Evolutionary conservation across 2,888 invertebrate genomes (phyloP).

Genomic region (Drosophila formosana): DNA sequence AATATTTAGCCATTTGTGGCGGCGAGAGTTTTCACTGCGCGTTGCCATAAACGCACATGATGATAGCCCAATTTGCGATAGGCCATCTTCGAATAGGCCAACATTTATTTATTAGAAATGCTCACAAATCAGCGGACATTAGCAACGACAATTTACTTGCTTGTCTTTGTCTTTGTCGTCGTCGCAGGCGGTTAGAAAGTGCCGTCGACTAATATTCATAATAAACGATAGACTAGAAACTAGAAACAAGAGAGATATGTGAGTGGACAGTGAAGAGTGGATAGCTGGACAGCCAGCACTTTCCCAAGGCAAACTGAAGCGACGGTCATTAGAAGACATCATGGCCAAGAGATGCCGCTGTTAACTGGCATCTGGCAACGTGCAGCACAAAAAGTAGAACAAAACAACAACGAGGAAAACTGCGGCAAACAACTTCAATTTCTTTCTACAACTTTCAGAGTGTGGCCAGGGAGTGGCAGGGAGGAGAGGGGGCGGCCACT

Average conservation of each 20-base stretch:
- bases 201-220: slow-evolving; percentile 67
- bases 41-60: slow-evolving; percentile 27
- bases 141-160: slow-evolving; percentile 57
- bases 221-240: slow-evolving; percentile 60
- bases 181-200: slow-evolving; percentile 69
- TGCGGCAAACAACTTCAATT: slow-evolving; percentile 32
- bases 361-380: slow-evolving; percentile 7
- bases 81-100: slow-evolving; percentile 19
- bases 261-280: slow-evolving; percentile 25
- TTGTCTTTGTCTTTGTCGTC: slow-evolving; percentile 10
- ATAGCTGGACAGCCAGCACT: slow-evolving; percentile 33
- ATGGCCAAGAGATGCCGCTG: slow-evolving; percentile 16
- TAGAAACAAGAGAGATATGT: slow-evolving; percentile 31
- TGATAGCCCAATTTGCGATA: slow-evolving; percentile 19
- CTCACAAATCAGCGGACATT: slow-evolving; percentile 49
- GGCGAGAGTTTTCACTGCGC: slow-evolving; percentile 26
- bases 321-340: slow-evolving; percentile 66
- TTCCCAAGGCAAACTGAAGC: slow-evolving; percentile 41
- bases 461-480: not conserved
- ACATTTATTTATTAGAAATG: slow-evolving; percentile 35
- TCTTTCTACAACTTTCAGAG: slow-evolving; percentile 23
- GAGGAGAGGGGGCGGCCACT: slow-evolving; percentile 1
- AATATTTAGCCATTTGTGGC: slow-evolving; percentile 23
- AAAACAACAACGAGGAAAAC: slow-evolving; percentile 58
- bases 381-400: slow-evolving; percentile 65